Conservation (phyloP, 2,113 vertebrate genomes). For the Heterotilapia buettikoferi region DNA sequence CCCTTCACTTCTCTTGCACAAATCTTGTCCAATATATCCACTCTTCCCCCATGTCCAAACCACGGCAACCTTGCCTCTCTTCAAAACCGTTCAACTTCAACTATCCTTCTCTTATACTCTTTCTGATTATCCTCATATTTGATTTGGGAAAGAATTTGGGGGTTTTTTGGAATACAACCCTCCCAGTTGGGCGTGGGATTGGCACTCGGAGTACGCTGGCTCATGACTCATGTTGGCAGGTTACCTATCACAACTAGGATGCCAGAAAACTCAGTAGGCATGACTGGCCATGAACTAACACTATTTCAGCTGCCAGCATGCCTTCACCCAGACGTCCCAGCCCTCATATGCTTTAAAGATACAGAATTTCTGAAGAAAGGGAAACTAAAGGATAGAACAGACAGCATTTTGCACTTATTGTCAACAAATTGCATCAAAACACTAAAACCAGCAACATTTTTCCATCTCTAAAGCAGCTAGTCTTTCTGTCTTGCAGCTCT, state of each 20-base stretch:
- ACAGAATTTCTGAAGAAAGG: background rate
- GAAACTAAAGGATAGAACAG: background rate
- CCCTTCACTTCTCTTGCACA: background rate
- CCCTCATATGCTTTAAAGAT: background rate
- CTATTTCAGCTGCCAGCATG: background rate
- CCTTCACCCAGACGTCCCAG: background rate
- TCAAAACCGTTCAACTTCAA: background rate
- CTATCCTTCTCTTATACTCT: background rate
- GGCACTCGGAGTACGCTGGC: background rate
- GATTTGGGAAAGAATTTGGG: background rate
- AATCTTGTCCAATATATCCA: background rate
- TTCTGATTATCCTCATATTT: background rate
- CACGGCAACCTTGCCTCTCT: background rate
- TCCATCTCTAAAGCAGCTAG: background rate
- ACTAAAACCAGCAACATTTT: background rate
- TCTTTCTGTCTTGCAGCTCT: background rate
- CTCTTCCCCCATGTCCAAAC: background rate
- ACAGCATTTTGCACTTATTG: background rate
- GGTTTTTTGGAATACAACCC: background rate
- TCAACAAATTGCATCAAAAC: background rate
- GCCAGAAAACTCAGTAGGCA: background rate
- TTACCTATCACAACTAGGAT: conserved; percentile 13
- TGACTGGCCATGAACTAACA: background rate
- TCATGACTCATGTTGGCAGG: background rate
- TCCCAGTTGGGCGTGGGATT: background rate